These are phyloP conservation scores for Aethes cnicana DNA, from an alignment of 2,888 invertebrate genomes.

Conservation along the genomic window DNA sequence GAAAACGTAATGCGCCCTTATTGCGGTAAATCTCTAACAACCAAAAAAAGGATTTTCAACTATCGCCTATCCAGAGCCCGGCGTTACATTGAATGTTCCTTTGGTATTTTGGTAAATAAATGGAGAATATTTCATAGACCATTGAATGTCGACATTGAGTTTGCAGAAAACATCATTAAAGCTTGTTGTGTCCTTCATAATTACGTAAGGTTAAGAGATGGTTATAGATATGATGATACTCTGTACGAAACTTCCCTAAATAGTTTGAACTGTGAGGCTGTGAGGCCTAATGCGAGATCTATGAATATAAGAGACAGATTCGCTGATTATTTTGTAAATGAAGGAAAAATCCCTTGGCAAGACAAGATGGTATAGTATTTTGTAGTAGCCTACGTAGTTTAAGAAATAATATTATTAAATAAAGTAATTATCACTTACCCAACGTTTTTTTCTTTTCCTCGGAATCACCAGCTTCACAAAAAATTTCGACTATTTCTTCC, in stretches of 20 bases:
- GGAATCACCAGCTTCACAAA: conserved; percentile 22
- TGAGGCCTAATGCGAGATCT: background rate
- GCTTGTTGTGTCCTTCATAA: conserved; percentile 28
- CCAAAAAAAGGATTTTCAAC: conserved; percentile 26
- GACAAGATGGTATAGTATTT: background rate
- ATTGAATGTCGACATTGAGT: conserved; percentile 22
- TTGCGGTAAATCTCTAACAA: conserved; percentile 11
- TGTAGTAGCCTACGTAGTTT: background rate
- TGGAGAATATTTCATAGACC: conserved; percentile 32
- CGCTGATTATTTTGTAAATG: background rate
- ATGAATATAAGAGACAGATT: background rate
- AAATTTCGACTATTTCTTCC: conserved; percentile 28
- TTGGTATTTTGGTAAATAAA: conserved; percentile 31
- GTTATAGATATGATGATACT: conserved; percentile 1
- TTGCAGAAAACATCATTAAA: conserved; percentile 29
- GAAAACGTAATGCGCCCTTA: conserved; percentile 31
- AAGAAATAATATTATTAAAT: background rate
- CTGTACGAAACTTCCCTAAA: background rate
- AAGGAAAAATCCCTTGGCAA: conserved; percentile 3
- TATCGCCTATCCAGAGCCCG: conserved; percentile 29
- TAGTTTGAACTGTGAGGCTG: background rate
- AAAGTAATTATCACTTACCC: conserved; percentile 12
- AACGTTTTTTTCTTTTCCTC: conserved; percentile 23
- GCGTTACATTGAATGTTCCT: conserved; percentile 27
- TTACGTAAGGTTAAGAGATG: conserved; percentile 10